Base-by-base conservation (phyloP, 2,797 vertebrate genomes). In the Lacerta agilis region DNA sequence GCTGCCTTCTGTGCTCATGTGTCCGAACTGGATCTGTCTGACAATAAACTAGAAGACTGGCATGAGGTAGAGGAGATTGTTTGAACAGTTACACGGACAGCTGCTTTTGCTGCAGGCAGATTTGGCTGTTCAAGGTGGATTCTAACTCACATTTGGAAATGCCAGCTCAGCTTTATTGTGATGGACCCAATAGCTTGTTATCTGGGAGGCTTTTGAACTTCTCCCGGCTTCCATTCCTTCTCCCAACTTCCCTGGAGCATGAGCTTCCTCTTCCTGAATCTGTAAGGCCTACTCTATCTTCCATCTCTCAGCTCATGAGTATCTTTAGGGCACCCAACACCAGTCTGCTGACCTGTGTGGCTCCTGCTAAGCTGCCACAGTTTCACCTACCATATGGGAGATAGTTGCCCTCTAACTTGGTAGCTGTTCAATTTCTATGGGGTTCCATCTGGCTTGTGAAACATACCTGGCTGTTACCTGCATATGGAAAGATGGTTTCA, bases 41-140 rank as follows among this genome's bases (percentile, higher is more conserved):
- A 98, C 96, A 99, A 99, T 91, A 98, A 98, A 76, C 97, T 99
- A 1, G 97, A 97, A 90, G 98, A 99, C 96, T 99, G 99, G 99
- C 97, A 95, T 0, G 99, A 99, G 98, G 99, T 99, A 95, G 93
- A 92, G 77, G 15, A 55, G 71, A 33, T 15, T 38, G 8, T 17
- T 23, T 79, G 73, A 89, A 15, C 33, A 1, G 17, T 58, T 73
- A 27, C 25, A 49, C 0, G 55, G 83, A 49, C 38, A 67, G 0
- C 23, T 71, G 0, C 11, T 33, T 76, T 90, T 80, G 0, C 84
- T 64, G 41, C 17, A 76, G 84, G 67, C 78, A 79, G 20, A 36
- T 5, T 17, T 79, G 78, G 83, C 36, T 0, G 0, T 10, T 85
- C 69, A 77, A 43, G 36, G 13, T 86, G 36, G 77, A 38, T 90